phyloP scores from a whole-genome alignment of 2,888 invertebrate genomes.

The Stegana nigrithorax region DNA sequence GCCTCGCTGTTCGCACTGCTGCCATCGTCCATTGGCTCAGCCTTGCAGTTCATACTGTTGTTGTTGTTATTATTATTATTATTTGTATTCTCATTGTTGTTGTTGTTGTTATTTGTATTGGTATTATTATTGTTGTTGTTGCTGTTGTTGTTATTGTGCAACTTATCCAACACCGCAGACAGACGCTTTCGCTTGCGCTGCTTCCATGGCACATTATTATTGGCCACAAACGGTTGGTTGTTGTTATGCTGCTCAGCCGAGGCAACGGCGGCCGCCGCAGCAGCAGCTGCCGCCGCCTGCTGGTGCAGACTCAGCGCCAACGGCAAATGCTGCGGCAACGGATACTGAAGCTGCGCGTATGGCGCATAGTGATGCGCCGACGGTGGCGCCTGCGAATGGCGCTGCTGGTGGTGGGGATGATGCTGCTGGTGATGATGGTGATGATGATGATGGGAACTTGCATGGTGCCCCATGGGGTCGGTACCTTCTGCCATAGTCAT shows the following conservation, averaged over 20 bases:
- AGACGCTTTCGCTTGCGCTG: conserved; percentile 83
- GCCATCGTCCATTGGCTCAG: conserved; percentile 49
- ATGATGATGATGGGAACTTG: conserved; percentile 63
- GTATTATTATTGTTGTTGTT: conserved; percentile 69
- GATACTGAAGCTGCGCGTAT: conserved; percentile 52
- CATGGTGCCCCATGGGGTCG: conserved; percentile 73
- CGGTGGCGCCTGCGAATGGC: conserved; percentile 38
- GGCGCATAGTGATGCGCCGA: conserved; percentile 47
- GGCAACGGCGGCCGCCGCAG: conserved; percentile 48
- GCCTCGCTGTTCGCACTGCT: conserved; percentile 30
- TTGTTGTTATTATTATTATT: conserved; percentile 46
- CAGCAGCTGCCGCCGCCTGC: conserved; percentile 54
- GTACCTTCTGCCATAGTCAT: conserved; percentile 82
- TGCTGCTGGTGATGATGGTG: conserved; percentile 57
- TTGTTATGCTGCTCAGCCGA: conserved; percentile 70
- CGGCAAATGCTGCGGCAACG: conserved; percentile 57
- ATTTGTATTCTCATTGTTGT: conserved; percentile 67
- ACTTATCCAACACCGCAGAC: conserved; percentile 83
- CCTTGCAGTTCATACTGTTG: conserved; percentile 45
- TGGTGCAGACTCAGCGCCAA: conserved; percentile 61
- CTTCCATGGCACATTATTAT: conserved; percentile 75
- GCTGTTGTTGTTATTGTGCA: conserved; percentile 71
- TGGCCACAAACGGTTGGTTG: conserved; percentile 73
- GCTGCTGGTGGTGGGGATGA: conserved; percentile 46
- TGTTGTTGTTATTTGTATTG: conserved; percentile 70